Percentiles rank a stretch among this genome's conserved stretches.
Conservation (phyloP, 2,113 vertebrate species). For the human region DNA sequence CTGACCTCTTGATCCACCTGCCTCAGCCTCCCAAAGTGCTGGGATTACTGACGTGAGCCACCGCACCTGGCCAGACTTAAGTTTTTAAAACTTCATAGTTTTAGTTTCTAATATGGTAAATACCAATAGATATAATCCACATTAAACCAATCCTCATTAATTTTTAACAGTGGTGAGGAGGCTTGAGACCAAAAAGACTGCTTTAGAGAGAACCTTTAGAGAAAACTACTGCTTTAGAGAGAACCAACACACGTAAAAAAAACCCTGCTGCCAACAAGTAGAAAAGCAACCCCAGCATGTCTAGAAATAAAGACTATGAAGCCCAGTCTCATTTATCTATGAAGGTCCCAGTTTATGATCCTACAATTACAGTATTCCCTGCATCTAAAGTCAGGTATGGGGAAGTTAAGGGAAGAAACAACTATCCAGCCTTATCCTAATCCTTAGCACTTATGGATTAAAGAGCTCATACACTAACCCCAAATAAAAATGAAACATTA, state of each 20-base stretch:
- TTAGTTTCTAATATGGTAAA: neutral
- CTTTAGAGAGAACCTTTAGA: neutral
- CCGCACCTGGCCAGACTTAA: too few relatives aligned
- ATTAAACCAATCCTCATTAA: neutral
- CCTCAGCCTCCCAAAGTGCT: too few relatives aligned
- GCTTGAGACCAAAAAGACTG: neutral
- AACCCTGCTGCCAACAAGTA: neutral
- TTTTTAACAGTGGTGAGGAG: neutral
- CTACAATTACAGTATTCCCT: neutral
- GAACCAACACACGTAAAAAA: neutral
- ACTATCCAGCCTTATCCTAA: neutral
- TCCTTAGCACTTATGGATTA: neutral
- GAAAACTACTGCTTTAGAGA: neutral
- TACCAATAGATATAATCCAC: neutral
- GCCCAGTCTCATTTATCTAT: neutral
- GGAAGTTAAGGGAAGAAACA: neutral
- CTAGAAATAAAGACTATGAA: neutral
- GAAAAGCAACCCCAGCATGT: neutral
- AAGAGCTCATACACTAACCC: neutral
- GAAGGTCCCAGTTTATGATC: neutral
- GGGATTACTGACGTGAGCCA: too few relatives aligned
- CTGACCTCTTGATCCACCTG: too few relatives aligned
- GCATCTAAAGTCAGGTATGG: slow-evolving; percentile 6
- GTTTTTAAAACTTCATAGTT: neutral
- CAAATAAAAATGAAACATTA: slow-evolving; percentile 43